These are phyloP conservation scores for Hiodon alosoides DNA, from an alignment of 2,113 vertebrate species.

Conservation along the genomic window DNA sequence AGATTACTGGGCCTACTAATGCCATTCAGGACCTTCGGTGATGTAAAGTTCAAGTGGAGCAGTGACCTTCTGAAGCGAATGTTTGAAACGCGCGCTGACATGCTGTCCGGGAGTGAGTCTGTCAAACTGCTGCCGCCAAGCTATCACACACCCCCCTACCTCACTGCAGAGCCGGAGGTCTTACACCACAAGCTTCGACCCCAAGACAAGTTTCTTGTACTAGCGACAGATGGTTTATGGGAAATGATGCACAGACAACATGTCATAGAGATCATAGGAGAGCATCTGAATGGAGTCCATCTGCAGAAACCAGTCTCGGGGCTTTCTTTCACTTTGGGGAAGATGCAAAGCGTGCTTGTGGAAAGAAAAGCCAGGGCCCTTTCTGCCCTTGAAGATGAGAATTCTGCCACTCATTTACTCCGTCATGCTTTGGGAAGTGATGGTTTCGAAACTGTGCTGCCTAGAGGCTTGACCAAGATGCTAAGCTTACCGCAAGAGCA, in stretches of 20 bases:
- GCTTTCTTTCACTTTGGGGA: conserved; percentile 32
- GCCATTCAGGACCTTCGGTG: conserved; percentile 56
- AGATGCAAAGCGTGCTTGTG: conserved; percentile 45
- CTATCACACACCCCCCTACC: conserved; percentile 55
- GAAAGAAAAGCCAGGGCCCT: conserved; percentile 39
- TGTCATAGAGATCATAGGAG: conserved; percentile 48
- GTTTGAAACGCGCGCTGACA: conserved; percentile 38
- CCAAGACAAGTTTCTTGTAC: conserved; percentile 52
- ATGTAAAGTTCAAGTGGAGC: conserved; percentile 58
- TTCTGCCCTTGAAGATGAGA: conserved; percentile 45
- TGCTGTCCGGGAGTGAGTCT: conserved; percentile 19
- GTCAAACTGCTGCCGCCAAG: conserved; percentile 27
- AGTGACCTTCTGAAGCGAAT: conserved; percentile 43
- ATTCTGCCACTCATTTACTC: conserved; percentile 47
- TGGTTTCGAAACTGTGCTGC: conserved; percentile 45
- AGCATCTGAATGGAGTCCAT: conserved; percentile 50
- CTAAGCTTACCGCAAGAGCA: conserved; percentile 48
- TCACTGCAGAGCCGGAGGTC: conserved; percentile 50
- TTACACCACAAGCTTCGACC: conserved; percentile 39
- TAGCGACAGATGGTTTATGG: conserved; percentile 57
- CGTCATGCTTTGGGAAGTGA: conserved; percentile 53
- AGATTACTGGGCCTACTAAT: conserved; percentile 55
- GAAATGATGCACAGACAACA: conserved; percentile 57
- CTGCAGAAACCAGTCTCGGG: conserved; percentile 44
- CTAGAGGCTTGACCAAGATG: conserved; percentile 47